Base-by-base conservation (phyloP, 2,797 vertebrate species). In the Podarcis siculus region DNA sequence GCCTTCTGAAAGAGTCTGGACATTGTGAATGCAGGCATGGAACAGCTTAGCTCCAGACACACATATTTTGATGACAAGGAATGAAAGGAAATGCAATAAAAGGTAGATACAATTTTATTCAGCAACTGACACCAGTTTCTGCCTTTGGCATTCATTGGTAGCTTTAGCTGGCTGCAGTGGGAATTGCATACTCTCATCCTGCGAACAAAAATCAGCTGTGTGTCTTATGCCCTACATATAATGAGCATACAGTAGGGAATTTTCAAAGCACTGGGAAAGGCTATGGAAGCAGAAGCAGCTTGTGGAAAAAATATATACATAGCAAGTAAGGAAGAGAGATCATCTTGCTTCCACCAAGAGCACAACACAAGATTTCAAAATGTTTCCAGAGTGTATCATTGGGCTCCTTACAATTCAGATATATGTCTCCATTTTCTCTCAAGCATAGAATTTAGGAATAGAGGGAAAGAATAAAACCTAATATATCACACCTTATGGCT, bases 281-380 rank as follows among this genome's bases (percentile, higher is more conserved):
- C 45, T 49, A 23, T 27, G 66, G 71, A 76, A 89, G 64, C 4
- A 92, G 72, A 8, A 67, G 67, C n/a, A 78, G 73, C 21, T 58
- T 35, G 39, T 86, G 17, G 32, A 42, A 91, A 82, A 81, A 61
- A 61, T 13, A 72, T 71, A 64, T 64, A 42, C 10, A 32, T 72
- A 69, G 27, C 61, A 86, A 91, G 73, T 55, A 90, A 87, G 88
- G 79, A 86, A 90, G 21, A 39, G 82, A 78, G 42, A 86, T 89
- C 91, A 89, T 79, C 87, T 89, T 90, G 85, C 90, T 92, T 92
- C 91, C 78, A 49, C 80, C 83, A 90, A 86, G 86, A 88, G 49
- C 4, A 3, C 82, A 91, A 42, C 86, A 17, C 66, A 1, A 1
- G 3, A 69, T 67, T 94, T 82, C 84, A 58, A 92, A 91, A 83